Percentiles rank a stretch among this genome's conserved stretches.
Evolutionary conservation across 1,140 invertebrate genomes (phyloP).

Genomic region (Zaprionus tsacasi): DNA sequence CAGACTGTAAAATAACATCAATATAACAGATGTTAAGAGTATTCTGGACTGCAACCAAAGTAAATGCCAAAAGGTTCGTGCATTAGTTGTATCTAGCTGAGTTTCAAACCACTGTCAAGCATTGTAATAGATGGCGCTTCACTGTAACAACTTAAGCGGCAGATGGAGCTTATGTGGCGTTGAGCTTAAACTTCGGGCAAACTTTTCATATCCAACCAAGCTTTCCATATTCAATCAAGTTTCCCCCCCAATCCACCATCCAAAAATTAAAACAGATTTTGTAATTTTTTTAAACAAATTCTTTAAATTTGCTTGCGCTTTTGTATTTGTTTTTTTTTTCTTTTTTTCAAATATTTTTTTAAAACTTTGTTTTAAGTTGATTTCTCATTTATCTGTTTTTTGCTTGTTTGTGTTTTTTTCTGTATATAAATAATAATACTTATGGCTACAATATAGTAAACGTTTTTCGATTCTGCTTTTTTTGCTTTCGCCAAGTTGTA

Average conservation of each 20-base stretch:
- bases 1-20: not conserved
- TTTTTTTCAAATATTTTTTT: slow-evolving; percentile 63
- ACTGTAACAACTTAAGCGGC: not conserved
- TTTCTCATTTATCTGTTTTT: slow-evolving; percentile 59
- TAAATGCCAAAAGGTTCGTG: not conserved
- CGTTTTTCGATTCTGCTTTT: slow-evolving; percentile 70
- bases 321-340: slow-evolving; percentile 44
- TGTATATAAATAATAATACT: slow-evolving; percentile 83
- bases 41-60: not conserved
- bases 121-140: not conserved
- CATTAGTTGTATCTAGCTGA: not conserved
- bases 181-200: too few relatives aligned
- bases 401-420: slow-evolving; percentile 49
- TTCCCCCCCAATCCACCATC: not conserved
- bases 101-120: not conserved
- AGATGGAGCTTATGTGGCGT: not conserved
- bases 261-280: slow-evolving; percentile 2
- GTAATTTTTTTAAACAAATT: slow-evolving; percentile 67
- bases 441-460: slow-evolving; percentile 80
- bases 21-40: not conserved
- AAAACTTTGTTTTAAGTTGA: slow-evolving; percentile 82
- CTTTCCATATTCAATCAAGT: too few relatives aligned
- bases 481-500: slow-evolving; percentile 25
- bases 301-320: slow-evolving; percentile 75
- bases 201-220: too few relatives aligned